A percentile compares a stretch with the other conserved stretches of the same genome.
phyloP scores from a whole-genome alignment of 2,888 invertebrate genomes.

The Phymatocera aterrima region DNA sequence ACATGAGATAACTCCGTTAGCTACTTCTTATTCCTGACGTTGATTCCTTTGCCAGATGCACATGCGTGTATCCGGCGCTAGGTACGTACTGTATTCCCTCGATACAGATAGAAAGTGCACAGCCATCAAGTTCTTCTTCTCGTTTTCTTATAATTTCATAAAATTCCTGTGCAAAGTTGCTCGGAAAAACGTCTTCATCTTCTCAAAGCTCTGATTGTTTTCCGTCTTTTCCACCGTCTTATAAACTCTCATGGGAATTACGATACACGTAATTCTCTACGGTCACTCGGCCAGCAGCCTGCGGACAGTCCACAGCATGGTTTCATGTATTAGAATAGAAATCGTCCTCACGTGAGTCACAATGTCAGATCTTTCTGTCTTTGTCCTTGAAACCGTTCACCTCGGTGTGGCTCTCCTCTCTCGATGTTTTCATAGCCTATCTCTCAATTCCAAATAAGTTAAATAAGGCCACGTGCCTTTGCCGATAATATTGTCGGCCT shows the following conservation, averaged over 20 bases:
- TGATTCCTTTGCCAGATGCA: neutral
- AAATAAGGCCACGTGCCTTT: slow-evolving; percentile 54
- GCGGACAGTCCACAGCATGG: neutral
- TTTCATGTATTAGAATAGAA: slow-evolving; percentile 39
- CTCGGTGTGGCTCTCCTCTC: slow-evolving; percentile 28
- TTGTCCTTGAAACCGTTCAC: slow-evolving; percentile 40
- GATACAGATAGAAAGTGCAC: slow-evolving; percentile 23
- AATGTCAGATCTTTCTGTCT: slow-evolving; percentile 41
- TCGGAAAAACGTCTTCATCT: slow-evolving; percentile 27
- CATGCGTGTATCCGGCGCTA: too few species aligned
- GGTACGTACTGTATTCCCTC: neutral
- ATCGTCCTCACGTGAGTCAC: slow-evolving; percentile 41
- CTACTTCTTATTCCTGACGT: neutral
- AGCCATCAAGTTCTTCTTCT: neutral
- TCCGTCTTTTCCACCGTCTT: neutral
- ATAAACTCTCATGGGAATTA: neutral
- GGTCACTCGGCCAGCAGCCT: slow-evolving; percentile 6
- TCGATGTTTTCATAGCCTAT: slow-evolving; percentile 43
- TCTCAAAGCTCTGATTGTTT: neutral
- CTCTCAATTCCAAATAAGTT: slow-evolving; percentile 55
- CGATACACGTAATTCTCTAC: neutral
- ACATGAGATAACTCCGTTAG: slow-evolving; percentile 42
- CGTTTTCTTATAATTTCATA: neutral
- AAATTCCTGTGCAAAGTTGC: slow-evolving; percentile 1
- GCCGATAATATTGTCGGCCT: slow-evolving; percentile 44